Evolutionary conservation across 2,797 vertebrate species (phyloP), one percentile per base, ranked within the genome.

Genomic region (Thalassophryne amazonica): DNA sequence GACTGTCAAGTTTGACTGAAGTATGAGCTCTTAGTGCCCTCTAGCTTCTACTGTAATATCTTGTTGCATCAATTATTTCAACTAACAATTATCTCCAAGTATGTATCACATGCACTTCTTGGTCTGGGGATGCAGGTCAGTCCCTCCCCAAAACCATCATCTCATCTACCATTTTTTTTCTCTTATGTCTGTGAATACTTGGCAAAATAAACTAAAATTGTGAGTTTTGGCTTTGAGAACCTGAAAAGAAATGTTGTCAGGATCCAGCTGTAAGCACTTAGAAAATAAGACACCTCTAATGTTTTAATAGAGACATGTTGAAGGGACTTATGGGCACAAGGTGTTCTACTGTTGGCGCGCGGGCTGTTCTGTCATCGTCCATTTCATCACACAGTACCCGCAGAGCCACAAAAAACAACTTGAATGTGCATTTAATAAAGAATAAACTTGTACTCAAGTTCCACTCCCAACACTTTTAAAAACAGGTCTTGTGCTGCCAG

Each of bases 191-290:
- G 58, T 57, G 50, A 45, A 15, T 8, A 6, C 49, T 57, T 55
- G 62, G 73, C 65, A 83, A 85, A 80, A 83, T 85, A 86, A 86
- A 86, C 81, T n/a, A n/a, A n/a, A n/a, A n/a, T n/a, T 78, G 42
- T 71, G 69, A 78, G 72, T 78, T 70, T 77, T 55, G 50, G 62
- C 60, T 69, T 77, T 61, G 42, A 78, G 63, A 84, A 65, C 25
- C 67, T 55, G 46, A 76, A 76, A 78, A 69, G 55, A 29, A 40
- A 54, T 62, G 76, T 71, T 86, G 72, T 75, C 71, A 80, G 72
- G 84, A 80, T 86, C 91, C 89, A 91, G 93, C 92, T 94, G 91
- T 84, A 87, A 90, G 78, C 89, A 92, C 90, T 93, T 93, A 91
- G 86, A 89, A 90, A 76, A 80, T 60, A 82, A 90, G 76, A 85